Evolutionary conservation across 2,113 vertebrate species (phyloP).

Genomic region (Chlamydotis undulata): DNA sequence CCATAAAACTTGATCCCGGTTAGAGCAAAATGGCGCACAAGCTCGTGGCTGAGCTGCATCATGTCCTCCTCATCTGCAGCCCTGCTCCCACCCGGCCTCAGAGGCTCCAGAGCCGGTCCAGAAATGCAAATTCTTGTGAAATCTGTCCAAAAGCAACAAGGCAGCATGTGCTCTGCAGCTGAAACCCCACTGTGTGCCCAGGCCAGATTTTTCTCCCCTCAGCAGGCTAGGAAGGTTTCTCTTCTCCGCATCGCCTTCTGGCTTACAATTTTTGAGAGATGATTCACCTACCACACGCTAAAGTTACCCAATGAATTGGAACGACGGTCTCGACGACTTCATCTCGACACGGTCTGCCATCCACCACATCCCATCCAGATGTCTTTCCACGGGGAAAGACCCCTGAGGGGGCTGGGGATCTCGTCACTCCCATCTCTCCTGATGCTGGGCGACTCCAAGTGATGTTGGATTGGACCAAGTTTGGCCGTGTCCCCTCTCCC

Average conservation of each 20-base stretch:
- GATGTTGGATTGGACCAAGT: not conserved
- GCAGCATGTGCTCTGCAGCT: constrained; percentile 47
- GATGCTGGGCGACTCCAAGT: not conserved
- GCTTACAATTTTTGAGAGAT: constrained; percentile 47
- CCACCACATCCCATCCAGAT: not conserved
- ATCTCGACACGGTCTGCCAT: not conserved
- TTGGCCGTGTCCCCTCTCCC: not conserved
- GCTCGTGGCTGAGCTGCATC: not conserved
- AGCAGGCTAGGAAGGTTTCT: constrained; percentile 10
- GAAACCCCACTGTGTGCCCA: constrained; percentile 21
- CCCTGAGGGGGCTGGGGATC: not conserved
- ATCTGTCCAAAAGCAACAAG: constrained; percentile 25
- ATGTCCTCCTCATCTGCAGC: not conserved
- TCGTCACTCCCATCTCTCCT: not conserved
- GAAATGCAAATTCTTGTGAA: constrained; percentile 34
- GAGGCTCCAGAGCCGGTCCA: not conserved
- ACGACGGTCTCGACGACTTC: not conserved
- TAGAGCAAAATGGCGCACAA: not conserved
- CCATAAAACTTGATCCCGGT: not conserved
- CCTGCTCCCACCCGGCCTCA: not conserved
- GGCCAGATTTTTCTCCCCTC: not conserved
- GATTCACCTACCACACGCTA: constrained; percentile 58
- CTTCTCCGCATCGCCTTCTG: not conserved
- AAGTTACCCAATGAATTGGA: constrained; percentile 26
- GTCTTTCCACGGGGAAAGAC: not conserved